Conservation (phyloP, 2,797 vertebrate species). For the Podarcis siculus region DNA sequence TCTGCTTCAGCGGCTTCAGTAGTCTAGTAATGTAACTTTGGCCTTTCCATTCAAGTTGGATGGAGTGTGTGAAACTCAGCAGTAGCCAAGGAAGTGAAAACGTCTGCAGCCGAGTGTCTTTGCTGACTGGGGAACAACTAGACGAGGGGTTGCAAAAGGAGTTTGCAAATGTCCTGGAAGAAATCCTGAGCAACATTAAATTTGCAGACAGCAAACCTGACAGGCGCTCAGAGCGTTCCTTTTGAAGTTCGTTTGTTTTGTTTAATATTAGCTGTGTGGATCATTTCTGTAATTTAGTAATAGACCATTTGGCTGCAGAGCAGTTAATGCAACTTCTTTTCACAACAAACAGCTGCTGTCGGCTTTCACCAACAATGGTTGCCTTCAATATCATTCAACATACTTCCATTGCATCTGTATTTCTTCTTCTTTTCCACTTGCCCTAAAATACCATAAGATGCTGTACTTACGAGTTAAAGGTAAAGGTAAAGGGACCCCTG, state of each 20-base stretch:
- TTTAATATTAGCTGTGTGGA: constrained; percentile 71
- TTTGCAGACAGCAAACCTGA: constrained; percentile 65
- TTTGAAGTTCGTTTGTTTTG: constrained; percentile 49
- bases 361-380: constrained; percentile 60
- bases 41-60: constrained; percentile 72
- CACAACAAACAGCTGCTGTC: constrained; percentile 70
- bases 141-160: constrained; percentile 69
- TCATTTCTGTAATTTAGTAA: constrained; percentile 75
- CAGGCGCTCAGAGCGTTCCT: constrained; percentile 55
- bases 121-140: constrained; percentile 65
- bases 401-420: constrained; percentile 57
- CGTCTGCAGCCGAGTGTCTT: constrained; percentile 59
- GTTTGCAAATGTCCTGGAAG: constrained; percentile 69
- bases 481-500: too few species aligned
- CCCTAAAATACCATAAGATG: constrained; percentile 58
- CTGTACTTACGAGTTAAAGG: constrained; percentile 38
- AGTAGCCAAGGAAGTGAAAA: constrained; percentile 74
- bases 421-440: constrained; percentile 26
- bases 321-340: constrained; percentile 68
- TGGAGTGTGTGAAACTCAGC: constrained; percentile 70
- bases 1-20: constrained; percentile 62
- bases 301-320: constrained; percentile 65
- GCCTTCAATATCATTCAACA: constrained; percentile 65
- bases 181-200: constrained; percentile 70
- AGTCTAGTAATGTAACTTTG: constrained; percentile 72